Percentiles rank a stretch among this genome's conserved stretches.
phyloP scores from a whole-genome alignment of 2,888 invertebrate genomes.

The Euzophera pinguis region DNA sequence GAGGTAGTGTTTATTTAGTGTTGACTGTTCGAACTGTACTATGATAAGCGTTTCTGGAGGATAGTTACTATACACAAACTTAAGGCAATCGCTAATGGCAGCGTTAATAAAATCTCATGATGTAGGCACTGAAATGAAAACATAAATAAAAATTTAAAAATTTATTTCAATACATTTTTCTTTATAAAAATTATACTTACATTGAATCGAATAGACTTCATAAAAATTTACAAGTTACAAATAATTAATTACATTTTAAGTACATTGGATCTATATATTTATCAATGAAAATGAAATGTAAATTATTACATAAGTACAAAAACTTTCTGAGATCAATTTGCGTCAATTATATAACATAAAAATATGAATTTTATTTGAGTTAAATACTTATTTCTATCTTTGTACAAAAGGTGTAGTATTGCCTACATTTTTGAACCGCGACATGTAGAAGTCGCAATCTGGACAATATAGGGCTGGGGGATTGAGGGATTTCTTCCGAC shows the following conservation, averaged over 20 bases:
- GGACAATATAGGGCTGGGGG: slow-evolving; percentile 91
- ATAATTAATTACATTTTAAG: slow-evolving; percentile 9
- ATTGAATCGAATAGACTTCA: slow-evolving; percentile 1
- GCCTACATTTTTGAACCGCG: slow-evolving; percentile 79
- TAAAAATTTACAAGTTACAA: slow-evolving; percentile 4
- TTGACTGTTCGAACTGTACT: too few species aligned
- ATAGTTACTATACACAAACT: too few species aligned
- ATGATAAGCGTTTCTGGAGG: too few species aligned
- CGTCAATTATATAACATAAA: slow-evolving; percentile 6
- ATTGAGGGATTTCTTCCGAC: slow-evolving; percentile 90
- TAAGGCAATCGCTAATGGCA: too few species aligned
- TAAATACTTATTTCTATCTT: slow-evolving; percentile 12
- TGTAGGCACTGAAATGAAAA: neutral
- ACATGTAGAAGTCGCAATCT: slow-evolving; percentile 96
- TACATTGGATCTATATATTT: slow-evolving; percentile 3
- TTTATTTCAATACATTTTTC: neutral
- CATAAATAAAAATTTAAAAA: neutral
- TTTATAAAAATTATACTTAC: slow-evolving; percentile 7
- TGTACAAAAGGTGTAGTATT: slow-evolving; percentile 19
- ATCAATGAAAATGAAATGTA: slow-evolving; percentile 6
- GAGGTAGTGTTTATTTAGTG: too few species aligned
- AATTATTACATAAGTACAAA: slow-evolving; percentile 4
- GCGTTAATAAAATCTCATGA: too few species aligned
- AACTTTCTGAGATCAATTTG: slow-evolving; percentile 13
- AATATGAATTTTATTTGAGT: neutral